phyloP scores from a whole-genome alignment of 2,797 vertebrate genomes.

The Enteromius trimaculatus region DNA sequence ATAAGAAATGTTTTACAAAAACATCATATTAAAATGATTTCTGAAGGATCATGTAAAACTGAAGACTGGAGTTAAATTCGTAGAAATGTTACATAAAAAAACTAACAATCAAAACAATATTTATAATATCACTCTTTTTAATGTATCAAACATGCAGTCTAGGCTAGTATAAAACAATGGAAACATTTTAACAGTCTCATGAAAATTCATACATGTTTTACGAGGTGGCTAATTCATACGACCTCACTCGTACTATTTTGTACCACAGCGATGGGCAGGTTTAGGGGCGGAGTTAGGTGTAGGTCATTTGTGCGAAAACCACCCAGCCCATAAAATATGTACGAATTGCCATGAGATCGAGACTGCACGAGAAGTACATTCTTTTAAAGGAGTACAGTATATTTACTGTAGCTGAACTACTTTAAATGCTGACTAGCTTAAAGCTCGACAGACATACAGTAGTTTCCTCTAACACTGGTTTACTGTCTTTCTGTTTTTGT shows the following conservation, averaged over 20 bases:
- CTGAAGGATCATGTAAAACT: not conserved
- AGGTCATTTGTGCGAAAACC: too few relatives aligned
- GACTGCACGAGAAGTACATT: too few relatives aligned
- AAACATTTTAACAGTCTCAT: too few relatives aligned
- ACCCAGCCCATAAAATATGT: too few relatives aligned
- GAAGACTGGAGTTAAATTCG: not conserved
- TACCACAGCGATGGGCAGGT: too few relatives aligned
- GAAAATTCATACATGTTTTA: too few relatives aligned
- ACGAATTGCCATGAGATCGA: too few relatives aligned
- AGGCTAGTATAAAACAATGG: too few relatives aligned
- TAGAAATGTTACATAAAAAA: not conserved
- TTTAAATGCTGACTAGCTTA: not conserved
- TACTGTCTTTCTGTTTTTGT: not conserved
- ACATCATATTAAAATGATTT: not conserved
- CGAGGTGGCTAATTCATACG: too few relatives aligned
- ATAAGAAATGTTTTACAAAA: not conserved
- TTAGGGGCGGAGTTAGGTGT: too few relatives aligned
- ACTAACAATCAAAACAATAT: not conserved
- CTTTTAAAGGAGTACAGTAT: not conserved
- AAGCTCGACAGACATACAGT: not conserved
- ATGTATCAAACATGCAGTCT: not conserved
- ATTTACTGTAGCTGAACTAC: slow-evolving; percentile 6
- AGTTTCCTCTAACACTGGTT: slow-evolving; percentile 9
- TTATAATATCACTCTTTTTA: not conserved
- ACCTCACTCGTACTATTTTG: too few relatives aligned